These are phyloP conservation scores for Falco cherrug DNA, from an alignment of 2,797 vertebrate species.

Conservation along the genomic window DNA sequence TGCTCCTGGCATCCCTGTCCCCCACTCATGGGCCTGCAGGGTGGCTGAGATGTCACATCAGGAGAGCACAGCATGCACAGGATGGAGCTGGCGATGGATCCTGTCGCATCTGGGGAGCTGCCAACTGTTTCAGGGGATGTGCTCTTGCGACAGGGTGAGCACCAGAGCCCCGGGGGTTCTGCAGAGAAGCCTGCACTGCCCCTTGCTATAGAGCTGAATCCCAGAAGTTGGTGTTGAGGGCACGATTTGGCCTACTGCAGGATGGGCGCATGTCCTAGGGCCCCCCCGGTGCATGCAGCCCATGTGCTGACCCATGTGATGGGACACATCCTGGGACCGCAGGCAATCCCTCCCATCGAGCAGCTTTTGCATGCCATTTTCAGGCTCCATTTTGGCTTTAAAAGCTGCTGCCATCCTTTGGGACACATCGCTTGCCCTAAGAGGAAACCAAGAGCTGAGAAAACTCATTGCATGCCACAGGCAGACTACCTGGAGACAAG, in stretches of 20 bases:
- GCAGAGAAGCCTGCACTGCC: neutral
- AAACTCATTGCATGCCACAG: neutral
- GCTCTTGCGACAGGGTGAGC: neutral
- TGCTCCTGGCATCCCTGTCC: neutral
- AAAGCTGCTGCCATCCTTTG: neutral
- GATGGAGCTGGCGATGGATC: rapidly evolving
- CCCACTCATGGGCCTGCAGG: rapidly evolving
- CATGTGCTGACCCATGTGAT: neutral
- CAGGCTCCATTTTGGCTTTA: neutral
- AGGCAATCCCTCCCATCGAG: neutral
- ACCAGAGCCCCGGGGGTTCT: rapidly evolving
- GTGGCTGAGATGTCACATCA: neutral
- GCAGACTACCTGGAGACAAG: neutral
- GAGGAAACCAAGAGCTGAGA: neutral
- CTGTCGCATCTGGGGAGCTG: neutral
- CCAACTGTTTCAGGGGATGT: rapidly evolving
- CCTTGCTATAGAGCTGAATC: rapidly evolving
- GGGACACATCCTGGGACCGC: rapidly evolving
- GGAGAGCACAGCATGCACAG: rapidly evolving
- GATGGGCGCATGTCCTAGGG: neutral
- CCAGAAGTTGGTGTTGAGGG: rapidly evolving
- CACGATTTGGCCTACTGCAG: neutral
- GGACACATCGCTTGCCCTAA: neutral
- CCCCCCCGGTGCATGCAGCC: rapidly evolving
- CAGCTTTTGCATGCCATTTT: neutral